phyloP scores from a whole-genome alignment of 2,888 invertebrate genomes.

The Heliconius ismenius region DNA sequence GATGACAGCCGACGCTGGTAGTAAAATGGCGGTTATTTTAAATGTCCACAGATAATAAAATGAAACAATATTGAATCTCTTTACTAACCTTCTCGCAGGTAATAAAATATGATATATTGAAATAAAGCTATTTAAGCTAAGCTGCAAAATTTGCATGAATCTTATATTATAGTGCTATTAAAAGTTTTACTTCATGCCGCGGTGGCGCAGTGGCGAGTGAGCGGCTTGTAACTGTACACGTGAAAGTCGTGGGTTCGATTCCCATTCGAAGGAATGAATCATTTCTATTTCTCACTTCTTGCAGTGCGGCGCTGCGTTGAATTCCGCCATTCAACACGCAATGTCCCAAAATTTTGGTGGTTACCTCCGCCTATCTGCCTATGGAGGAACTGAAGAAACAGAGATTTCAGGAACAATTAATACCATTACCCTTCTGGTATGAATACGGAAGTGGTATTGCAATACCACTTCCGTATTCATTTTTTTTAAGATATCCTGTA shows the following conservation, averaged over 20 bases:
- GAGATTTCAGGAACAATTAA: no score
- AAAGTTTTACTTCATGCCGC: neutral
- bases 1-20: slow-evolving; percentile 49
- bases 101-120: slow-evolving; percentile 19
- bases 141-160: neutral
- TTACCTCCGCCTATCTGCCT: no score
- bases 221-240: no score
- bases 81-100: neutral
- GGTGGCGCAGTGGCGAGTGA: neutral
- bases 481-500: no score
- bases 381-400: no score
- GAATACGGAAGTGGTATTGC: no score
- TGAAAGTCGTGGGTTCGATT: neutral
- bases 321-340: neutral
- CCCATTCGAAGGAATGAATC: neutral
- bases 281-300: neutral
- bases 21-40: slow-evolving; percentile 52
- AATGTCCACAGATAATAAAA: slow-evolving; percentile 41
- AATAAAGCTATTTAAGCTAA: slow-evolving; percentile 7
- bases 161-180: neutral
- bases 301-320: neutral
- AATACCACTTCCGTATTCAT: no score
- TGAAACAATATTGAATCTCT: slow-evolving; percentile 19
- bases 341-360: no score
- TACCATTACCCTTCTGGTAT: no score